Evolutionary conservation across 1,140 invertebrate genomes (phyloP), one percentile per base, ranked within the genome.

Genomic region (Bombus haemorrhoidalis): DNA sequence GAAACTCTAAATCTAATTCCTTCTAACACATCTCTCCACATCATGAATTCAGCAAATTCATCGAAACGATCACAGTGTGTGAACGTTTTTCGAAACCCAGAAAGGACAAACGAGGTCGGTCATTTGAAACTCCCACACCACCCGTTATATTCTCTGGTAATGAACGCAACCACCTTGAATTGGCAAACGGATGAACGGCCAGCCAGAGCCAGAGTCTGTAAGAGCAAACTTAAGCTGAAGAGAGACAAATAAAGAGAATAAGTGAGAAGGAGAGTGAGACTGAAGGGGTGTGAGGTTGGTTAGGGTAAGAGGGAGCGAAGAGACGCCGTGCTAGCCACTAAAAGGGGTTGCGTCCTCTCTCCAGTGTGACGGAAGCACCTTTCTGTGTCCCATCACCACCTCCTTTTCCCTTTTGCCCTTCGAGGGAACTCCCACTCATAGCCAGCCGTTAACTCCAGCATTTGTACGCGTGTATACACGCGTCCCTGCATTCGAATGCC

Each of bases 111-210:
- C 32, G 41, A 80, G 28, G 18, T 39, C 41, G n/a, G 28, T 28
- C 39, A 68, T 53, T 74, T 9, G 9, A 53, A 53, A 83, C 79
- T 87, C 86, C 84, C 89, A 86, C 87, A 78, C 87, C 89, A 90
- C 79, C 86, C 87, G 86, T 84, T 88, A 78, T 80, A 89, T 76
- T 71, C 87, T 76, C 85, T 91, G 92, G 91, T 94, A 95, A 94
- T 95, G 94, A 95, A 93, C 92, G 94, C 93, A 93, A 93, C 94
- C 94, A 95, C 94, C 94, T 95, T 95, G 94, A 95, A 94, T 93
- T 93, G 93, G 93, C 92, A 93, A 94, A 94, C 93, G 93, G 94
- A 93, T 94, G 93, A 95, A 91, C 93, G 92, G 90, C 90, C 92
- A 92, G 89, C 88, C 89, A 90, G 81, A 89, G 88, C 75, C 87